phyloP scores from a whole-genome alignment of 1,140 invertebrate species.

The Lamellibrachia luymesi region DNA sequence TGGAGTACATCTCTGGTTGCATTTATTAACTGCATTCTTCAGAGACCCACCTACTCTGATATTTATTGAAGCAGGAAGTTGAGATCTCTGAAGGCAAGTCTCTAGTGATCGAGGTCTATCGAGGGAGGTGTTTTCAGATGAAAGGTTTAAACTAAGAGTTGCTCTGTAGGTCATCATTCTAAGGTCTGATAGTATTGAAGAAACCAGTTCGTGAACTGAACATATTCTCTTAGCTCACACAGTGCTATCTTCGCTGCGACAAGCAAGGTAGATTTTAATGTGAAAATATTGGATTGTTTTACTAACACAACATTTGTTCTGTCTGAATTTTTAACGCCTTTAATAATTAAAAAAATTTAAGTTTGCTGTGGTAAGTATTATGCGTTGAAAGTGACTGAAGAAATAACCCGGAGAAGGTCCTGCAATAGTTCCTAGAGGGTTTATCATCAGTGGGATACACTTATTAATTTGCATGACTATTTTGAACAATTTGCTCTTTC shows the following conservation, averaged over 20 bases:
- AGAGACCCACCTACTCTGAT: neutral
- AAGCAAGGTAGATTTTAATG: neutral
- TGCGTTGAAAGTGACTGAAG: neutral
- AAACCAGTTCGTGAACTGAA: neutral
- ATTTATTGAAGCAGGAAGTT: neutral
- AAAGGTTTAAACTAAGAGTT: neutral
- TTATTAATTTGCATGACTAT: neutral
- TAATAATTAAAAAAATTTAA: neutral
- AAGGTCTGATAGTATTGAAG: neutral
- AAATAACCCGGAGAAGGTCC: neutral
- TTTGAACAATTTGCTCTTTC: constrained; percentile 27
- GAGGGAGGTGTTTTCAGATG: neutral
- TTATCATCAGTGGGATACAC: neutral
- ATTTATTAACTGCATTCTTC: neutral
- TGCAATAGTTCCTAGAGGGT: neutral
- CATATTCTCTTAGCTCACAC: neutral
- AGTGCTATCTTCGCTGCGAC: neutral
- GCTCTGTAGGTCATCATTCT: neutral
- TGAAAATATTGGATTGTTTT: neutral
- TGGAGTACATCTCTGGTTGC: neutral
- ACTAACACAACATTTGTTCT: neutral
- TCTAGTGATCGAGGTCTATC: neutral
- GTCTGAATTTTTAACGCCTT: neutral
- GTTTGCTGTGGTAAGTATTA: neutral
- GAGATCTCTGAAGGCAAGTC: neutral